Base-by-base conservation (phyloP, 2,113 vertebrate species). In the Syngnathus typhle region DNA sequence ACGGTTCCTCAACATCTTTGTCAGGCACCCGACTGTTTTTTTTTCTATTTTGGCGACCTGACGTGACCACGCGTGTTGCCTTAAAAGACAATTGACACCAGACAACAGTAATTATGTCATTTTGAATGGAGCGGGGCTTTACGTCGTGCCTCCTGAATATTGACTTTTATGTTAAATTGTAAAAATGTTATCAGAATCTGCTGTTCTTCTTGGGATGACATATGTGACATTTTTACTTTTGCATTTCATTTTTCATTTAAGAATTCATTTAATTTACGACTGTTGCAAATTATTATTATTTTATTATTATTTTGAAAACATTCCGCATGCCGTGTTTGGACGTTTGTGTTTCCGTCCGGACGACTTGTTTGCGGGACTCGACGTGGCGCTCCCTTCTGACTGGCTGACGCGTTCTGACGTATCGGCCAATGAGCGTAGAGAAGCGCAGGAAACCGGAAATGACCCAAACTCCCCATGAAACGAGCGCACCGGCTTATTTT, bases 291-390 rank as follows among this genome's bases (percentile, higher is more conserved):
- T 27, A 27, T 27, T 27, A 0, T 27, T 27, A 27, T 27, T 27
- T 27, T 27, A 27, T 27, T 27, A 27, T 27, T 27, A 27, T 27
- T 27, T 27, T 43, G 41, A 12, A 47, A 47, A 18, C 46, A 15
- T 27, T 27, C 27, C 27, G 5, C 15, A 16, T 16, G 3, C 4
- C 7, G 7, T 16, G 13, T 38, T 37, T 38, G 16, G 3, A 19
- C 13, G 2, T 6, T 59, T 12, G 4, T 61, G 76, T 80, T 82
- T 85, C 62, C 10, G 19, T 19, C 38, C 68, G 82, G 39, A 58
- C 38, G 1, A 4, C 38, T 74, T 70, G 51, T 5, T 1, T 1
- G 4, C n/a, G 27, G 71, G 36, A 73, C 60, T 21, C 0, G 0
- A 39, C 3, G 4, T 0, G 0, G 38, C 41, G 9, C 9, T 32